Evolutionary conservation across 2,797 vertebrate genomes (phyloP), one percentile per base, ranked within the genome.

Genomic region (Alca torda): DNA sequence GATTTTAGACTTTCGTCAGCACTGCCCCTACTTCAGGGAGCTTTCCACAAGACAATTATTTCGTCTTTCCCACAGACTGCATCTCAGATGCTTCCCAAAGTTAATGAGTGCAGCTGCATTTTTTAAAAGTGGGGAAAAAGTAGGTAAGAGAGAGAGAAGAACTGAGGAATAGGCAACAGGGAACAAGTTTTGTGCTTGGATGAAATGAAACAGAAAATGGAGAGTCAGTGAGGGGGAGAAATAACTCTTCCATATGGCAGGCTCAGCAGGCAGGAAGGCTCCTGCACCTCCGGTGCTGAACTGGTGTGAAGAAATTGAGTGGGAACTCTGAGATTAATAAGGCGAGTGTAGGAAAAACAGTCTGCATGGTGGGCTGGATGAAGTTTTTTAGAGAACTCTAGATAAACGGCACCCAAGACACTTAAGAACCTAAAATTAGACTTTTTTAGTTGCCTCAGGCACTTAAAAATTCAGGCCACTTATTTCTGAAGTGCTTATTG

Each of bases 251-350:
- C 94, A 94, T 94, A 94, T 97, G 96, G 94, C 84, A 95, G 92
- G 90, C 88, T 94, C 67, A 95, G 90, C 77, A 96, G 95, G 84
- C 90, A 90, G 78, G 75, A 96, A 79, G 86, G 78, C 75, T 93
- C 57, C 84, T 94, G 93, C 61, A 84, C 93, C 88, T 89, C 84
- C 78, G 59, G 41, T 73, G 73, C 72, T 93, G 95, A 95, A 89
- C 87, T 89, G 79, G 81, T 95, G 95, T 92, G 93, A 97, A 97
- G 73, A 97, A 95, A 92, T 83, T 94, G 92, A 85, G 95, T 97
- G 92, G 96, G 86, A 97, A 56, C 84, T 69, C 89, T 80, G 73
- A 93, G 68, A 94, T 97, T 96, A 96, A 94, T 95, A 96, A 61
- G 50, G 76, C 18, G 7, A 92, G 82, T 93, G 79, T 86, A 90